Evolutionary conservation across 2,797 vertebrate genomes (phyloP).

Genomic region (Ambastaia sidthimunki): DNA sequence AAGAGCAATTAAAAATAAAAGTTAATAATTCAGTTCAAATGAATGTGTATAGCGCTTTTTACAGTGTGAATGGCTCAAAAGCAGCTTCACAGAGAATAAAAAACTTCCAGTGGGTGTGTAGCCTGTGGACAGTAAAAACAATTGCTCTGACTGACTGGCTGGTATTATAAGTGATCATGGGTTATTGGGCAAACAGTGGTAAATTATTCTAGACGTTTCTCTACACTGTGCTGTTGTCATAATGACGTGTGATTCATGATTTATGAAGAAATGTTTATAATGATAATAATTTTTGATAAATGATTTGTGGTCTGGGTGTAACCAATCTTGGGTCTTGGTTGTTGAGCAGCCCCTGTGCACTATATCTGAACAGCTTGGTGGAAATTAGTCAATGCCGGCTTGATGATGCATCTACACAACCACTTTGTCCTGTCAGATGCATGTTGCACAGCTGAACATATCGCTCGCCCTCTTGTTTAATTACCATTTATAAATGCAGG

Average conservation of each 20-base stretch:
- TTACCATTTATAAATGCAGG: conserved; percentile 65
- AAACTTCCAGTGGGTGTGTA: neutral
- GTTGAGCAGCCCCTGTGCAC: neutral
- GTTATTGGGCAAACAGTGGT: neutral
- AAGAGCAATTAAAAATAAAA: too few species aligned
- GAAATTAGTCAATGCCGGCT: conserved; percentile 43
- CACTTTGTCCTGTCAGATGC: conserved; percentile 54
- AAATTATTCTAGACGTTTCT: too few species aligned
- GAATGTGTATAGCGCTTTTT: neutral
- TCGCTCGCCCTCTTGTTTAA: conserved; percentile 60
- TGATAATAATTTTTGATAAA: too few species aligned
- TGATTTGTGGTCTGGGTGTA: too few species aligned
- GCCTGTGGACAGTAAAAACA: neutral
- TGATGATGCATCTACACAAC: conserved; percentile 57
- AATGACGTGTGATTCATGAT: too few species aligned
- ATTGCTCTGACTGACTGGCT: neutral
- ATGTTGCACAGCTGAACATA: conserved; percentile 50
- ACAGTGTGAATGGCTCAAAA: neutral
- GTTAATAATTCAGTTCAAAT: neutral
- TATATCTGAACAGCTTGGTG: neutral
- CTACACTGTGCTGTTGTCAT: too few species aligned
- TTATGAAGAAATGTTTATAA: too few species aligned
- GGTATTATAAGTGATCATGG: neutral
- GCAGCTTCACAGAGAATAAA: neutral
- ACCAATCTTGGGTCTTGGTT: too few species aligned